Evolutionary conservation across 2,888 invertebrate species (phyloP).

Genomic region (Nysson spinosus): DNA sequence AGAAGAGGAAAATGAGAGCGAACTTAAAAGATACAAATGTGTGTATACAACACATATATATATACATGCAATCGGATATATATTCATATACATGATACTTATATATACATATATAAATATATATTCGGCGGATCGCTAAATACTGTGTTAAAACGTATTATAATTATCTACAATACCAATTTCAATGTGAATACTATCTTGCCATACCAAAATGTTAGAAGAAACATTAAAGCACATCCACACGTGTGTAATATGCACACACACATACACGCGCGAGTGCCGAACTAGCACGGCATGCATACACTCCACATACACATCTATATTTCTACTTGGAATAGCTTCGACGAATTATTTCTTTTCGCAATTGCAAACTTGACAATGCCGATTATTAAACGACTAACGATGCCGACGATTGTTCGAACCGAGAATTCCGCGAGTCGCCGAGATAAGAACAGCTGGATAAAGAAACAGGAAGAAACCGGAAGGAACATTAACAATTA

Average conservation of each 20-base stretch:
- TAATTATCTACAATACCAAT: constrained; percentile 58
- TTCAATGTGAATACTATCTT: constrained; percentile 67
- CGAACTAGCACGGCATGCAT: no score
- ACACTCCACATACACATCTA: constrained; percentile 35
- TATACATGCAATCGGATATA: no score
- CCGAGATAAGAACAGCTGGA: no score
- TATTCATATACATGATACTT: no score
- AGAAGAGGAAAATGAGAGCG: no score
- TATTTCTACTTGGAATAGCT: constrained; percentile 63
- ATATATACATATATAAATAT: constrained; percentile 1
- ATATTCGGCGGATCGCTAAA: constrained; percentile 66
- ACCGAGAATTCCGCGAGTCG: no score
- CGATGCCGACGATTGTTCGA: no score
- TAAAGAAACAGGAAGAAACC: not conserved
- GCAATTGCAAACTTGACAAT: no score
- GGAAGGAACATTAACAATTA: constrained; percentile 30
- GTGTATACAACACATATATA: constrained; percentile 57
- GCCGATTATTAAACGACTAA: no score
- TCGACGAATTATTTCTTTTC: constrained; percentile 57
- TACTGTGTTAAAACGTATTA: constrained; percentile 65
- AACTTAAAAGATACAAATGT: constrained; percentile 56
- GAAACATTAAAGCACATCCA: constrained; percentile 67
- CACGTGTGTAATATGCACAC: constrained; percentile 32
- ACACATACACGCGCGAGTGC: no score
- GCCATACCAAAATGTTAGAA: constrained; percentile 74